phyloP scores from a whole-genome alignment of 2,113 vertebrate genomes.

The Tupaia chinensis region DNA sequence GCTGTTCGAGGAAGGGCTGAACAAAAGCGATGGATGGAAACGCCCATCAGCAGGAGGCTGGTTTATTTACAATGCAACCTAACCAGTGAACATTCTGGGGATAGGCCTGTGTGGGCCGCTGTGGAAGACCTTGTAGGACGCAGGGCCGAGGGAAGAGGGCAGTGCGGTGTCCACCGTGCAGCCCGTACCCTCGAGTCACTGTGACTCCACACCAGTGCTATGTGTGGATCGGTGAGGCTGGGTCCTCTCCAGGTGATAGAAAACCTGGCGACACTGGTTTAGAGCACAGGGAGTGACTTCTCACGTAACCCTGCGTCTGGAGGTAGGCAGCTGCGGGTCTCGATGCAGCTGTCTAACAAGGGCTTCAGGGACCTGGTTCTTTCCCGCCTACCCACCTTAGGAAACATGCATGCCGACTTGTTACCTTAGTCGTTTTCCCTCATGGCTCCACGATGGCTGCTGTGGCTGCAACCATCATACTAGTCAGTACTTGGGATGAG shows the following conservation, averaged over 20 bases:
- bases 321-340: neutral
- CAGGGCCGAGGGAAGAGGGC: neutral
- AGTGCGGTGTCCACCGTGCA: rapidly evolving
- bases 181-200: rapidly evolving
- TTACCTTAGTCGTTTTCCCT: neutral
- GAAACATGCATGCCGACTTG: neutral
- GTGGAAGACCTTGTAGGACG: neutral
- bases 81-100: neutral
- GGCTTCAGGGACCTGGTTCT: neutral
- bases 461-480: neutral
- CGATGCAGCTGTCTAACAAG: neutral
- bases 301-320: neutral
- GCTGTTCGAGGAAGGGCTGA: no score
- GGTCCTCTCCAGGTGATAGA: no score
- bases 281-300: neutral
- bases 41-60: neutral
- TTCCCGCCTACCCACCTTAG: neutral
- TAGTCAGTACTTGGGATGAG: neutral
- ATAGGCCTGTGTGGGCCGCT: rapidly evolving
- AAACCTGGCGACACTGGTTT: rapidly evolving
- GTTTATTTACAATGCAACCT: neutral
- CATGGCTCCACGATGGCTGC: neutral
- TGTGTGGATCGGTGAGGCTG: rapidly evolving
- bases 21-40: neutral
- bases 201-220: neutral